These are phyloP conservation scores for Lycia hirtaria DNA, from an alignment of 2,888 invertebrate species.

Conservation along the genomic window DNA sequence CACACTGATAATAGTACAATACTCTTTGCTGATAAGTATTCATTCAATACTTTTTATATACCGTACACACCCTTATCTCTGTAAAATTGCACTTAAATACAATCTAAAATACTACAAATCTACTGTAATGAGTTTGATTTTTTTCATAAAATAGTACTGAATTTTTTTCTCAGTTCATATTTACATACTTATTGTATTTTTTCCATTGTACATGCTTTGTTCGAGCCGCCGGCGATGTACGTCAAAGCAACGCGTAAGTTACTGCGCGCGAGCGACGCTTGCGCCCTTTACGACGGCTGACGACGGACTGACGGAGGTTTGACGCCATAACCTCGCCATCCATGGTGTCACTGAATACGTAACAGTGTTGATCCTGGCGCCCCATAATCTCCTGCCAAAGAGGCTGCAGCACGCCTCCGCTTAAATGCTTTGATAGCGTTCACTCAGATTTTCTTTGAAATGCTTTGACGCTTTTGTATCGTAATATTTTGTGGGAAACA, in stretches of 20 bases:
- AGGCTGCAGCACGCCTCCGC: not conserved
- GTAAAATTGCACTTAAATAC: too few relatives aligned
- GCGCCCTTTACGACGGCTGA: not conserved
- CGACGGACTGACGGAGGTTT: conserved; percentile 1
- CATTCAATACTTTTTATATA: too few relatives aligned
- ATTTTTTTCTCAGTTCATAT: not conserved
- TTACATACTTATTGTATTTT: not conserved
- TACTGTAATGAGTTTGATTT: too few relatives aligned
- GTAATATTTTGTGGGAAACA: too few relatives aligned
- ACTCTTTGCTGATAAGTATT: too few relatives aligned
- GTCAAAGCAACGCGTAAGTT: not conserved
- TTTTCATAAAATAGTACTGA: not conserved
- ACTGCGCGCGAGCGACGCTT: not conserved
- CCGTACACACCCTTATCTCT: too few relatives aligned
- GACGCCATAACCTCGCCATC: not conserved
- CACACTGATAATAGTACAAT: too few relatives aligned
- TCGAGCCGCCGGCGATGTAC: not conserved
- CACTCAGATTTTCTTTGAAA: not conserved
- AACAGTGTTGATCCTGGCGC: not conserved
- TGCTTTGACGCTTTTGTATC: not conserved
- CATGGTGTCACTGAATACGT: not conserved
- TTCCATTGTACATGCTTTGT: too few relatives aligned
- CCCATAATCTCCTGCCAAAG: not conserved
- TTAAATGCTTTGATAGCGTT: not conserved
- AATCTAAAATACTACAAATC: too few relatives aligned